Percentiles rank a stretch among this genome's conserved stretches.
phyloP scores from a whole-genome alignment of 2,888 invertebrate species.

The Aspidiotus rigidus region DNA sequence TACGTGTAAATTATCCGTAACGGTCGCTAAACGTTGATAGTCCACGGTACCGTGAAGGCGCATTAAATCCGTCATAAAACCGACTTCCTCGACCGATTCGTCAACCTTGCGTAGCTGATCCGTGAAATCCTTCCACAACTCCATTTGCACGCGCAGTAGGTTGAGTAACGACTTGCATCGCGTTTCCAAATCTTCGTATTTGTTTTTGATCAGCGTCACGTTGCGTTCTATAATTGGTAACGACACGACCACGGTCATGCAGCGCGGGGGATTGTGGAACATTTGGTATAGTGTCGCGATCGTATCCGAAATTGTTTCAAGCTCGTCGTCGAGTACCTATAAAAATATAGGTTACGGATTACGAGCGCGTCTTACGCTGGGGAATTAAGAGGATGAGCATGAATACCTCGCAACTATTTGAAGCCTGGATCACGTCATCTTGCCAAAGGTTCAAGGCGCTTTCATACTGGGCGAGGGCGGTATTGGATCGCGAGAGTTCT shows the following conservation, averaged over 20 bases:
- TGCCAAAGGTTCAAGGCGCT: slow-evolving; percentile 53
- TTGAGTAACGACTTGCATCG: slow-evolving; percentile 59
- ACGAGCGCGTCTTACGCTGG: too few relatives aligned
- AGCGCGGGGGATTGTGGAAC: slow-evolving; percentile 66
- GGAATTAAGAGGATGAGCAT: too few relatives aligned
- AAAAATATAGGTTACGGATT: slow-evolving; percentile 5
- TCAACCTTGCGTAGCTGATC: slow-evolving; percentile 68
- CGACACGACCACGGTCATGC: slow-evolving; percentile 65
- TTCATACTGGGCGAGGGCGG: slow-evolving; percentile 59
- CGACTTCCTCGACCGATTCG: slow-evolving; percentile 72
- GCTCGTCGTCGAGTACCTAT: slow-evolving; percentile 56
- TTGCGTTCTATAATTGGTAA: slow-evolving; percentile 64
- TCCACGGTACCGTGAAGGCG: slow-evolving; percentile 77
- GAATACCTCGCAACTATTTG: slow-evolving; percentile 57
- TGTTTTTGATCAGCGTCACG: slow-evolving; percentile 64
- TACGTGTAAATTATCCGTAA: slow-evolving; percentile 76
- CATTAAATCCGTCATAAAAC: slow-evolving; percentile 77
- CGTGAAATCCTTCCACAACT: slow-evolving; percentile 69
- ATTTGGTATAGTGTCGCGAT: slow-evolving; percentile 64
- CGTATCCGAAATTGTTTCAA: slow-evolving; percentile 66
- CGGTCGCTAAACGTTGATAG: slow-evolving; percentile 69
- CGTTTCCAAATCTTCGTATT: slow-evolving; percentile 61
- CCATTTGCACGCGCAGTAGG: slow-evolving; percentile 55
- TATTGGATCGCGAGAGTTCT: slow-evolving; percentile 54
- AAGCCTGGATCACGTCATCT: slow-evolving; percentile 66